phyloP scores from a whole-genome alignment of 1,140 invertebrate species.

The Dryas iulia region DNA sequence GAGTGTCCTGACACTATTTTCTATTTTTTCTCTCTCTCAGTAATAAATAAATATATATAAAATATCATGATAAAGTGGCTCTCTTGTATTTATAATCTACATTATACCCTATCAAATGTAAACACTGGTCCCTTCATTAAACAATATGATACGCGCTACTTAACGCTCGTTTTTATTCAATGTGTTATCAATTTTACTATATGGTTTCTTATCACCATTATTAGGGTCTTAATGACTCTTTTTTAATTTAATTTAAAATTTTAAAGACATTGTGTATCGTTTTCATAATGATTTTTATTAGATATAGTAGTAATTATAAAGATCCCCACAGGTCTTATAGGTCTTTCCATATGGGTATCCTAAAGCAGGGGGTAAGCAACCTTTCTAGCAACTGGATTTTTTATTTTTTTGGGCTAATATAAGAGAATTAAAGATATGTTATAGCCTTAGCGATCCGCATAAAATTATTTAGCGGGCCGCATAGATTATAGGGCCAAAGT shows the following conservation, averaged over 20 bases:
- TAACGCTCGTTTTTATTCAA: background rate
- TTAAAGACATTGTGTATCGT: background rate
- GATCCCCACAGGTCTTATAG: no score
- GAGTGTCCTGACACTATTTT: background rate
- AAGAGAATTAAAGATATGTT: no score
- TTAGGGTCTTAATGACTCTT: background rate
- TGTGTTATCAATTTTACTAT: background rate
- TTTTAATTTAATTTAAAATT: background rate
- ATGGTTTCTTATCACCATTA: background rate
- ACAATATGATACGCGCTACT: constrained; percentile 1
- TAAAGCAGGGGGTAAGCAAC: no score
- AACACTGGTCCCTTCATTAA: background rate
- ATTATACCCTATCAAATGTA: background rate
- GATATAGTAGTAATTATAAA: background rate
- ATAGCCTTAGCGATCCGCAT: no score
- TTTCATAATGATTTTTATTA: background rate
- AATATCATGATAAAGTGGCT: background rate
- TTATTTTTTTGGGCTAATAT: no score
- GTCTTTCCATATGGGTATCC: no score
- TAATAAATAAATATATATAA: background rate
- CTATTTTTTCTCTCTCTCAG: background rate
- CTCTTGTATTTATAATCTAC: background rate
- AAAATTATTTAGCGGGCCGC: no score
- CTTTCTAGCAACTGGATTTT: no score
- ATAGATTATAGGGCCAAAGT: no score